phyloP scores from a whole-genome alignment of 2,888 invertebrate genomes.

The Conus canariensis region DNA sequence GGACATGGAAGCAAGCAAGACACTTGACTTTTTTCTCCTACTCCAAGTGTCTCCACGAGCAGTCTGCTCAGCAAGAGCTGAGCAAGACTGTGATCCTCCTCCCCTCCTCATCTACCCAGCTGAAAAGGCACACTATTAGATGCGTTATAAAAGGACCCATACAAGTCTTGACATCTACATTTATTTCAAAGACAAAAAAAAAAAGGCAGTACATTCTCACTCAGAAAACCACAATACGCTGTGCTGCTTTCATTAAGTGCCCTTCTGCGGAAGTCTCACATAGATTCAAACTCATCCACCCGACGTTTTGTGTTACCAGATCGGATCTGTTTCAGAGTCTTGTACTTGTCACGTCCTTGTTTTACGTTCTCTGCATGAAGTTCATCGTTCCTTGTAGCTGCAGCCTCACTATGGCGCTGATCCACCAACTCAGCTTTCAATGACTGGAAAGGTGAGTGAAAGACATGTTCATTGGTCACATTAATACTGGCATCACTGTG shows the following conservation, averaged over 20 bases:
- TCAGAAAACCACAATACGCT: not conserved
- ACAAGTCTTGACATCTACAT: not conserved
- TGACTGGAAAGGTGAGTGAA: slow-evolving; percentile 83
- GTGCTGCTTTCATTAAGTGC: not conserved
- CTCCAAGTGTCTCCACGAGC: not conserved
- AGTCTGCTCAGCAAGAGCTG: no score
- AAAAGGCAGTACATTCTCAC: not conserved
- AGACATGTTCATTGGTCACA: not conserved
- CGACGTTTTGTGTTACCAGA: slow-evolving; percentile 99
- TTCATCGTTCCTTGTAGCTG: slow-evolving; percentile 62
- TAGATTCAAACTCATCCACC: slow-evolving; percentile 99
- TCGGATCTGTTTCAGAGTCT: slow-evolving; percentile 99
- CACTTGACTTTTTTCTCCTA: not conserved
- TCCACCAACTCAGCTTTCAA: slow-evolving; percentile 96
- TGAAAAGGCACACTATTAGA: slow-evolving; percentile 26
- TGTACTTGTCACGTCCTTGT: slow-evolving; percentile 96
- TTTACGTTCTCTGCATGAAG: slow-evolving; percentile 96
- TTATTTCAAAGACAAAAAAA: no score
- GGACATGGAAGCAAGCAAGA: not conserved
- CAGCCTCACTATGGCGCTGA: slow-evolving; percentile 85
- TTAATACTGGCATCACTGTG: not conserved
- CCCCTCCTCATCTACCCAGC: not conserved
- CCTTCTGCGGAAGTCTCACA: slow-evolving; percentile 43
- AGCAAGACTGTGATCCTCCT: not conserved
- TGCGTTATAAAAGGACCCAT: not conserved